A percentile compares a stretch with the other conserved stretches of the same genome.
Conservation (phyloP, 2,113 vertebrate genomes). For the Istiophorus platypterus region DNA sequence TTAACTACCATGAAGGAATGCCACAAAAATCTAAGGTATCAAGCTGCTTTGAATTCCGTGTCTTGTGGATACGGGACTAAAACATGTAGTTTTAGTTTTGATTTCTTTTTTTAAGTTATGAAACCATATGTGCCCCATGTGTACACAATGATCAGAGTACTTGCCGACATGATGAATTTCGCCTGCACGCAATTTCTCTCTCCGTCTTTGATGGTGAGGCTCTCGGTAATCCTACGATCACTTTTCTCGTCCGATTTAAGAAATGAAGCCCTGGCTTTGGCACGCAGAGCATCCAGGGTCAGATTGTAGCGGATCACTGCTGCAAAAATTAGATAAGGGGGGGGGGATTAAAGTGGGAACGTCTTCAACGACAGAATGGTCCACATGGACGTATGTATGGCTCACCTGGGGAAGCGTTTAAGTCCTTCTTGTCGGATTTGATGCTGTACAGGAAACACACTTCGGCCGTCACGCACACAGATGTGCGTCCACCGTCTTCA, state of each 20-base stretch:
- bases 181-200: slow-evolving; percentile 60
- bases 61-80: neutral
- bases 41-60: neutral
- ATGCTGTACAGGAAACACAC: slow-evolving; percentile 89
- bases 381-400: rapidly evolving
- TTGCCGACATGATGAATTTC: slow-evolving; percentile 85
- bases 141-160: slow-evolving; percentile 70
- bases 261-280: slow-evolving; percentile 80
- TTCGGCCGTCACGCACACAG: slow-evolving; percentile 86
- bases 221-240: slow-evolving; percentile 68
- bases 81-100: neutral
- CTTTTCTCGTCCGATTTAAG: slow-evolving; percentile 59
- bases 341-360: neutral
- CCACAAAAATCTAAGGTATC: neutral
- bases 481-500: slow-evolving; percentile 80
- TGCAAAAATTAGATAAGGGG: no score
- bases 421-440: slow-evolving; percentile 86
- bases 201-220: slow-evolving; percentile 46
- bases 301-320: slow-evolving; percentile 80
- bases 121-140: slow-evolving; percentile 7
- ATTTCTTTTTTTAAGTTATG: neutral
- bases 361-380: neutral
- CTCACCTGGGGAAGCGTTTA: slow-evolving; percentile 78
- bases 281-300: slow-evolving; percentile 80
- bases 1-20: slow-evolving; percentile 7